phyloP scores from a whole-genome alignment of 2,797 vertebrate species.

The Sciurus carolinensis region DNA sequence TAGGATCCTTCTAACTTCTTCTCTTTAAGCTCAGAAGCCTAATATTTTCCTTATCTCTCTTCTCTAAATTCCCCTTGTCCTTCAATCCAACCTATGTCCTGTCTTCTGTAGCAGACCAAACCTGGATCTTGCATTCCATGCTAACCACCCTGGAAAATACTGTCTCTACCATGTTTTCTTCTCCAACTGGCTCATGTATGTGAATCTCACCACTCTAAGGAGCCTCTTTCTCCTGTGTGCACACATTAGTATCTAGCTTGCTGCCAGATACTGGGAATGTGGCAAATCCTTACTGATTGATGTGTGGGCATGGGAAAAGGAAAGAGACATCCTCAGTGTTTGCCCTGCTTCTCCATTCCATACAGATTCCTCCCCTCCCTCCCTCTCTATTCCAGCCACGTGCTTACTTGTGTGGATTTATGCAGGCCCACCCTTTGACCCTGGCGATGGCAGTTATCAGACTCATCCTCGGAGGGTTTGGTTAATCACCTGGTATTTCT shows the following conservation, averaged over 20 bases:
- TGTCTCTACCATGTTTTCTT: neutral
- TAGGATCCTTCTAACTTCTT: neutral
- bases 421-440: neutral
- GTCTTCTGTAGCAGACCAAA: neutral
- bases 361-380: rapidly evolving
- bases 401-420: neutral
- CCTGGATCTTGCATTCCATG: neutral
- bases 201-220: neutral
- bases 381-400: neutral
- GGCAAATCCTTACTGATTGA: neutral
- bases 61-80: neutral
- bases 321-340: neutral
- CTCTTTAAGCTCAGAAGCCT: neutral
- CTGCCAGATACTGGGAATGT: neutral
- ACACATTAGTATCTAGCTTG: neutral
- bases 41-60: neutral
- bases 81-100: neutral
- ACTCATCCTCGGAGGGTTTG: neutral
- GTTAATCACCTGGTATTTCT: conserved; percentile 58
- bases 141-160: no score
- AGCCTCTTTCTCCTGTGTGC: neutral
- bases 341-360: no score
- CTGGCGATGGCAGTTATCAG: neutral
- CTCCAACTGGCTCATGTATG: neutral
- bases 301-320: neutral